Evolutionary conservation across 2,113 vertebrate genomes (phyloP).

Genomic region (Triplophysa tibetana): DNA sequence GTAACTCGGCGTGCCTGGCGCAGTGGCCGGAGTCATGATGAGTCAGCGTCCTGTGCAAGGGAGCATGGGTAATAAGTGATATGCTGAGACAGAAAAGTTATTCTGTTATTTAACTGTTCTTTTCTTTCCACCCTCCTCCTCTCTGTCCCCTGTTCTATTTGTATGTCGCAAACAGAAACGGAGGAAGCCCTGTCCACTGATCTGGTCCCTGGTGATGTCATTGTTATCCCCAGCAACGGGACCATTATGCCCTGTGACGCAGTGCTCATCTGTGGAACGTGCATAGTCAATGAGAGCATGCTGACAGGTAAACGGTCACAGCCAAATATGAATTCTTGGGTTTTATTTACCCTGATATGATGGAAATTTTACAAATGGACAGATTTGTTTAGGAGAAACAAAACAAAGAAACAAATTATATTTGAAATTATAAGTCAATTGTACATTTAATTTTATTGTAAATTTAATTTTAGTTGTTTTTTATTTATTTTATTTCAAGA

Average conservation of each 20-base stretch:
- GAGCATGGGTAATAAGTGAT: slow-evolving; percentile 54
- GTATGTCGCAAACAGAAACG: slow-evolving; percentile 71
- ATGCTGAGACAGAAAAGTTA: slow-evolving; percentile 50
- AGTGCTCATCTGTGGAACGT: slow-evolving; percentile 92
- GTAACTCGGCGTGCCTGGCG: slow-evolving; percentile 22
- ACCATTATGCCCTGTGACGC: slow-evolving; percentile 97
- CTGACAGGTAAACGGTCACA: slow-evolving; percentile 82
- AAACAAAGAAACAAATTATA: too few species aligned
- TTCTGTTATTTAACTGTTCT: neutral
- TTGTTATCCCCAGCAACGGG: slow-evolving; percentile 92
- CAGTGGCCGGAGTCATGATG: slow-evolving; percentile 49
- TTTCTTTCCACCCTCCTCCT: neutral
- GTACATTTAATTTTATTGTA: too few species aligned
- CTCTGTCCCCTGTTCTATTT: neutral
- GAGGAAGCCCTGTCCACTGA: slow-evolving; percentile 94
- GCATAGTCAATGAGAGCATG: slow-evolving; percentile 99
- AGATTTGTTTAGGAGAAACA: too few species aligned
- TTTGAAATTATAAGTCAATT: too few species aligned
- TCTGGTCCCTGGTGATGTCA: slow-evolving; percentile 91
- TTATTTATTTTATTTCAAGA: too few species aligned
- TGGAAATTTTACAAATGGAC: too few species aligned
- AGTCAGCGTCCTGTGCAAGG: slow-evolving; percentile 51
- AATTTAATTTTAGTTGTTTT: too few species aligned
- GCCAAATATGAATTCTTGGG: neutral
- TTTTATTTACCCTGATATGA: too few species aligned